These are phyloP conservation scores for Vulpes lagopus DNA, from an alignment of 2,113 vertebrate genomes.

Conservation along the genomic window DNA sequence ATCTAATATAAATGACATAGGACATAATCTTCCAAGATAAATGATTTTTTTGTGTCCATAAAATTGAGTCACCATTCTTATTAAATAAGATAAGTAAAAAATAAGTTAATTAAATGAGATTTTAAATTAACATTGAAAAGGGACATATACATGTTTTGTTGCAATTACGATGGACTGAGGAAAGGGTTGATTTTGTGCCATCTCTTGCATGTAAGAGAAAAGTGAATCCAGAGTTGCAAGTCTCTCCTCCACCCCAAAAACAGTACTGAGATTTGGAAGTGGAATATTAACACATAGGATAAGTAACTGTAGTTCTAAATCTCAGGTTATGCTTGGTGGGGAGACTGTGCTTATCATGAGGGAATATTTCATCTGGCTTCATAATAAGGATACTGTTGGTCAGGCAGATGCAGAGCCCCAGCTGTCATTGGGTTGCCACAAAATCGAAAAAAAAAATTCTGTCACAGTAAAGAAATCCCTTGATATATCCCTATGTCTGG, in stretches of 20 bases:
- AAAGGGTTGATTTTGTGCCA: neutral
- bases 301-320: neutral
- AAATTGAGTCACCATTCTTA: neutral
- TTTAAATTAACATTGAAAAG: neutral
- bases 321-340: neutral
- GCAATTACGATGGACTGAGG: neutral
- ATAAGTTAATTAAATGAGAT: neutral
- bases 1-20: neutral
- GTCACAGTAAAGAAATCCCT: neutral
- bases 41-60: neutral
- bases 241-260: neutral
- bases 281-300: neutral
- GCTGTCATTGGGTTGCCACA: neutral
- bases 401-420: neutral
- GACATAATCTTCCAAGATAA: neutral
- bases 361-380: neutral
- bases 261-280: neutral
- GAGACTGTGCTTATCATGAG: neutral
- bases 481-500: neutral
- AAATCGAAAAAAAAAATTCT: neutral
- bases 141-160: neutral
- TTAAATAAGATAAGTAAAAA: neutral
- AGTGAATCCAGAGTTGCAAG: neutral
- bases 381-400: neutral
- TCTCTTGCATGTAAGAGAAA: neutral